Evolutionary conservation across 2,113 vertebrate species (phyloP), one percentile per base, ranked within the genome.

Genomic region (Aix galericulata): DNA sequence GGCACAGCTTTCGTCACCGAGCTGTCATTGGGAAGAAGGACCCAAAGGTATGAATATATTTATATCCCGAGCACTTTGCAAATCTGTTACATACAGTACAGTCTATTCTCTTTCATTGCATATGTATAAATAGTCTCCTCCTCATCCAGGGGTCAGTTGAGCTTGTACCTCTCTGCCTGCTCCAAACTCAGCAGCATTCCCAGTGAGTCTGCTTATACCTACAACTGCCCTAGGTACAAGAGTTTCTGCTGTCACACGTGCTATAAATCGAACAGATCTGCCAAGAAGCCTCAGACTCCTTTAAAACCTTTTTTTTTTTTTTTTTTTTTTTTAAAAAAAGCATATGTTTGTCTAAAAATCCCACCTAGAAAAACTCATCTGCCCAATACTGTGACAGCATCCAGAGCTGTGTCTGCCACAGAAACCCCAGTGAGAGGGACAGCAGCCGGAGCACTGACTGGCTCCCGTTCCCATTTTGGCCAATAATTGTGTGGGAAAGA

Each of bases 71-170:
- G 67, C 78, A 78, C 83, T 95, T 86, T 4, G 4, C 78, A 90
- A 84, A 88, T 90, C 79, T 88, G 60, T 81, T 88, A 63, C 94
- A 92, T 94, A 75, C 79, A 88, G 94, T 83, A 95, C 82, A 95
- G 82, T 46, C 88, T 88, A 94, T 93, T 95, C 72, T 90, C 68
- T 93, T 86, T 83, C 86, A 80, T 5, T 83, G 67, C 86, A 55
- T 46, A 90, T 63, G 55, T 95, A 93, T 96, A 90, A 95, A 93
- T 94, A 95, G 91, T 85, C 66, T 80, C 36, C 53, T 83, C 36
- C 36, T 91, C 82, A 67, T 69, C 59, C 27, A 73, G 72, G 36
- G 55, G 71, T 74, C 82, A 94, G 46, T 6, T 58, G 59, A 67
- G 40, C 46, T 63, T 76, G n/a, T 59, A n/a, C 55, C 79, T 83